Base-by-base conservation (phyloP, 2,113 vertebrate species). In the Anoplopoma fimbria region DNA sequence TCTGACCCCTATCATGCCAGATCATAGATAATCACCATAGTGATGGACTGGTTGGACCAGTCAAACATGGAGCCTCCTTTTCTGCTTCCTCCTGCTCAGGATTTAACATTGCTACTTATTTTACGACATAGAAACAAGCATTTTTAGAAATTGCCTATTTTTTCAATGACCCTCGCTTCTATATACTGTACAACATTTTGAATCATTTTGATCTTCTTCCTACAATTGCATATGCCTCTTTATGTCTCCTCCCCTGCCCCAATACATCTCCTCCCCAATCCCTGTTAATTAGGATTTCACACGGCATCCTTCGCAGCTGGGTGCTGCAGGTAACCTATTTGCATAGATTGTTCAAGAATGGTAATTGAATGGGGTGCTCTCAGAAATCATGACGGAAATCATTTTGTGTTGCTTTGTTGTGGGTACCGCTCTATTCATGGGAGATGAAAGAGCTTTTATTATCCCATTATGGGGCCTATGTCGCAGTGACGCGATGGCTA, bases 361-460 rank as follows among this genome's bases (percentile, higher is more conserved):
- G 63, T 89, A 91, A 93, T 89, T 91, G 91, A 93, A 92, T 74
- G 82, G 75, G 73, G 69, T 12, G 77, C 78, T 84, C 82, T 90
- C 65, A 72, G 84, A 93, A 91, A 91, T 91, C 89, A 81, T 62
- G 82, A 78, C 63, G 34, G 79, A 89, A 92, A 93, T 91, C 80
- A 86, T 93, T 91, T 85, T 79, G 75, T 63, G 71, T 76, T 71
- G 77, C 89, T 89, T 91, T 93, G 92, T 93, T 92, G 82, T 64
- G 79, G 81, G 84, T 86, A 75, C 87, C 9, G 47, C 86, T 87
- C 73, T 27, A 90, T 93, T 93, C 89, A 86, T 25, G 25, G 69
- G 29, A 61, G 77, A 92, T 92, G 69, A 91, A 95, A 93, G 81
- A 57, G 58, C 62, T 70, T 94, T 94, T 91, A 94, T 94, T 92